These are phyloP conservation scores for Buteo buteo DNA, from an alignment of 2,113 vertebrate genomes.

Conservation along the genomic window DNA sequence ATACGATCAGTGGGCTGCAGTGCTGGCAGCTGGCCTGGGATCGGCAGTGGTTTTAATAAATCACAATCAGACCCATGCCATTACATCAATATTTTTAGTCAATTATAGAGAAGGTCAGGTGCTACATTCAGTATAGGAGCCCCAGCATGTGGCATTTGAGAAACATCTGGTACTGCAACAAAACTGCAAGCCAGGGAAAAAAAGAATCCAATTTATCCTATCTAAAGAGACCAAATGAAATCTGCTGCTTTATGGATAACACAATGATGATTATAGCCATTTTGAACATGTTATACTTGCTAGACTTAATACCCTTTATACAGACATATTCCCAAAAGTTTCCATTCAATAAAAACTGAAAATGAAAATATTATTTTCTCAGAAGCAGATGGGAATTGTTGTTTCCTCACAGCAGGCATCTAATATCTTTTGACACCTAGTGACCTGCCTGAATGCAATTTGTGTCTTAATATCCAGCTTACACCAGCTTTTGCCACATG, in stretches of 20 bases:
- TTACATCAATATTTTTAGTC: conserved; percentile 99
- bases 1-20: conserved; percentile 91
- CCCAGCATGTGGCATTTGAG: conserved; percentile 85
- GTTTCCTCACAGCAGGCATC: conserved; percentile 93
- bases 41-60: conserved; percentile 98
- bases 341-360: conserved; percentile 97
- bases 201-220: conserved; percentile 82
- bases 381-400: conserved; percentile 98
- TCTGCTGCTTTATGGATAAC: conserved; percentile 87
- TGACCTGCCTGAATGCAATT: conserved; percentile 98
- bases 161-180: conserved; percentile 94
- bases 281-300: conserved; percentile 83
- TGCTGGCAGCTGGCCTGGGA: conserved; percentile 95
- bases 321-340: conserved; percentile 96
- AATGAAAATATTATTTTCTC: conserved; percentile 99
- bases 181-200: conserved; percentile 77
- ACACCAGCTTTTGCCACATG: conserved; percentile 83
- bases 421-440: conserved; percentile 97
- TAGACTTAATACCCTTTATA: conserved; percentile 82
- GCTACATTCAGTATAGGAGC: conserved; percentile 84
- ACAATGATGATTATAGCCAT: conserved; percentile 84
- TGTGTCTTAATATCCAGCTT: conserved; percentile 99
- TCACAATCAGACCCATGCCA: conserved; percentile 99
- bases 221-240: conserved; percentile 90
- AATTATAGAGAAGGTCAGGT: conserved; percentile 99